Base-by-base conservation (phyloP, 2,888 invertebrate genomes). In the Brachylomia viminalis region DNA sequence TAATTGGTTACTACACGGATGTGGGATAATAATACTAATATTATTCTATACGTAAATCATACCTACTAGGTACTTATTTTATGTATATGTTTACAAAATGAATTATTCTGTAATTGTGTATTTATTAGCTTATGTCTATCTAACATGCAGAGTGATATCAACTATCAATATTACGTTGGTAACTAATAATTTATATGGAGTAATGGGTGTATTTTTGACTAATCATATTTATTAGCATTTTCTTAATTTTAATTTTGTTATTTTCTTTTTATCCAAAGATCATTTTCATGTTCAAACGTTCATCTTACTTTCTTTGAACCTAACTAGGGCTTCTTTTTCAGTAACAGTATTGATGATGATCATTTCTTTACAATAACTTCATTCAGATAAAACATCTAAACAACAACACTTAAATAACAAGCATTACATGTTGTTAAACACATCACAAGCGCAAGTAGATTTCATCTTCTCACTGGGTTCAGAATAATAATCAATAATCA, bases 181-280 rank as follows among this genome's bases (percentile, higher is more conserved):
- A 83, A 85, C 75, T 84, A 81, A 75, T 52, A 77, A 71, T 64
- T 58, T 66, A 59, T 89, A 91, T 91, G 92, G 89, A 93, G 94
- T 95, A 95, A 95, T 95, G 95, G 95, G 92, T 94, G 95, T 95
- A 95, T 94, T 92, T 93, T 94, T 93, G 93, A 94, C 94, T 95
- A 95, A 95, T 93, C 64, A 75, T 77, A 72, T 74, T 80, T 69
- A 23, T 58, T 52, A 52, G 11, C 38, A 27, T 66, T 70, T 61
- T 23, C 59, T 52, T 38, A 23, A 65, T 4, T 27, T 80, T 47
- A 80, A 64, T 61, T 70, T 13, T 27, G 0, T 56, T 45, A 23
- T 47, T 15, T 33, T 66, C 17, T 71, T 81, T 71, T 45, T 75
- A 80, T 75, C 71, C 69, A 79, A 75, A 66, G 45, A 82, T 77